A percentile compares a stretch with the other conserved stretches of the same genome.
phyloP scores from a whole-genome alignment of 2,797 vertebrate genomes.

The Mus caroli region DNA sequence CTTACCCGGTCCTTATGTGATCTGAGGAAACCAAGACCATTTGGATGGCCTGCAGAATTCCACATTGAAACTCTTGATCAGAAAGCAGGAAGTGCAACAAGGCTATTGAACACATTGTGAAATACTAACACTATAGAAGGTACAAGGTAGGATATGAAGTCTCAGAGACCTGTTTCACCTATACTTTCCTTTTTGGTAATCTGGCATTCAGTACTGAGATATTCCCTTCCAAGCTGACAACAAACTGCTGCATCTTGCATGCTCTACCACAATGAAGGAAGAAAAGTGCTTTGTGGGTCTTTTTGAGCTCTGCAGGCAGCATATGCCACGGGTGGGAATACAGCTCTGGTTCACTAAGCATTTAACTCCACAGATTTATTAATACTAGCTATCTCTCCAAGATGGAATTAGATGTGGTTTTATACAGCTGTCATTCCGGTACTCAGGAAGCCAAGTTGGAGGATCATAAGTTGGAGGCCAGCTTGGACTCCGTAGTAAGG shows the following conservation, averaged over 20 bases:
- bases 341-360: background rate
- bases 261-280: background rate
- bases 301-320: background rate
- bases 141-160: background rate
- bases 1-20: background rate
- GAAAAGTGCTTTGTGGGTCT: background rate
- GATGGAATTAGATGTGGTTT: background rate
- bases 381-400: background rate
- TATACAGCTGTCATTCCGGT: background rate
- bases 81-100: background rate
- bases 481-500: background rate
- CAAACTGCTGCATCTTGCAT: background rate
- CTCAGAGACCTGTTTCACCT: background rate
- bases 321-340: background rate
- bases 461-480: background rate
- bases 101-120: background rate
- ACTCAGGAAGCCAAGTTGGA: background rate
- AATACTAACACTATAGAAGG: background rate
- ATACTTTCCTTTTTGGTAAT: background rate
- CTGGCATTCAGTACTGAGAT: background rate
- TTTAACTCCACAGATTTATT: background rate
- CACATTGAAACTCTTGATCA: background rate
- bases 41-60: background rate
- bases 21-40: background rate
- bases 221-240: background rate